Evolutionary conservation across 2,113 vertebrate species (phyloP).

Genomic region (Ranitomeya imitator): DNA sequence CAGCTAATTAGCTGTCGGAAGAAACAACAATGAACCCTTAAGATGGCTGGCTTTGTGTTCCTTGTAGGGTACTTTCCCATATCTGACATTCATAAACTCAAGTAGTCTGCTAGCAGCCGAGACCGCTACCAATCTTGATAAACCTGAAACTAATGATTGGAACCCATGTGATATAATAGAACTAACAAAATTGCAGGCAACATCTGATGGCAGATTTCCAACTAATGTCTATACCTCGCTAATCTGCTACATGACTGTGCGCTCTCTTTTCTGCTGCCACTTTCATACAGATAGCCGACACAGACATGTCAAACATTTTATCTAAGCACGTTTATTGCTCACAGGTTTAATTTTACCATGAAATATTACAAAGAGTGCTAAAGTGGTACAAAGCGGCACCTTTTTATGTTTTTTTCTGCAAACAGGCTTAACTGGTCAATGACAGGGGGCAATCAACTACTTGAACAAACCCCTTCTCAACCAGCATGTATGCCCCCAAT

Average conservation of each 20-base stretch:
- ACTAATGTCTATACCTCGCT: neutral
- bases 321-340: neutral
- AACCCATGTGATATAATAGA: neutral
- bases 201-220: neutral
- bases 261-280: too few species aligned
- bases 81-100: neutral
- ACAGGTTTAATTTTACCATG: too few species aligned
- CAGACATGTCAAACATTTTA: neutral
- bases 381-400: too few species aligned
- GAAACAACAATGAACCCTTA: constrained; percentile 53
- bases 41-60: neutral
- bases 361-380: too few species aligned
- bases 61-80: neutral
- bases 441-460: too few species aligned
- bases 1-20: constrained; percentile 87
- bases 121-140: neutral
- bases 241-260: neutral
- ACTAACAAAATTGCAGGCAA: neutral
- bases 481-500: too few species aligned
- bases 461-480: too few species aligned
- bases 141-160: neutral
- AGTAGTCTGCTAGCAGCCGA: neutral
- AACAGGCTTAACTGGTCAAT: too few species aligned
- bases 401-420: too few species aligned
- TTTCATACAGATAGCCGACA: neutral